Evolutionary conservation across 2,888 invertebrate species (phyloP).

Genomic region (Ametastegia equiseti): DNA sequence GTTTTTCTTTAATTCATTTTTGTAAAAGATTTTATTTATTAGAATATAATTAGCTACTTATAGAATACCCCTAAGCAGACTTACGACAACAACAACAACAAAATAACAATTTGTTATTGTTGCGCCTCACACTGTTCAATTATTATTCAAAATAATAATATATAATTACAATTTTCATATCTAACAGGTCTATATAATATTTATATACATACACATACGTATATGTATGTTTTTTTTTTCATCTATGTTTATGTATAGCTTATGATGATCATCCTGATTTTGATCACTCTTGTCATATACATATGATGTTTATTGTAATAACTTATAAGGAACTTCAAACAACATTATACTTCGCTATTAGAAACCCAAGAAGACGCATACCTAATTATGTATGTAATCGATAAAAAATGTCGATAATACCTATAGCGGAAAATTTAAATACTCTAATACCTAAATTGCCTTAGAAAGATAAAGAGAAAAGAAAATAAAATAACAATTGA

Average conservation of each 20-base stretch:
- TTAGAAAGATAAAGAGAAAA: too few species aligned
- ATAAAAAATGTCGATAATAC: too few species aligned
- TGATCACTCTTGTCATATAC: conserved; percentile 11
- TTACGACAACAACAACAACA: background rate
- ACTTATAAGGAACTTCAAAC: conserved; percentile 40
- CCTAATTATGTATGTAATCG: too few species aligned
- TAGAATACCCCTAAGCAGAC: background rate
- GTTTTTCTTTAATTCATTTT: background rate
- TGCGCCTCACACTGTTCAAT: too few species aligned
- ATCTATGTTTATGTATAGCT: background rate
- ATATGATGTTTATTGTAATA: conserved; percentile 1
- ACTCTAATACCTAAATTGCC: too few species aligned
- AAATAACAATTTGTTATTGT: conserved; percentile 4
- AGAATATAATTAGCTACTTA: conserved; percentile 2
- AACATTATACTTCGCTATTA: background rate
- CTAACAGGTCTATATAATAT: conserved; percentile 23
- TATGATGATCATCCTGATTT: background rate
- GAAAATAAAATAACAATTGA: too few species aligned
- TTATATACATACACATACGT: background rate
- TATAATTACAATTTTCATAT: conserved; percentile 22
- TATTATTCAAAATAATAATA: conserved; percentile 1
- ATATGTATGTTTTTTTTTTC: conserved; percentile 4
- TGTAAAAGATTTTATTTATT: conserved; percentile 29
- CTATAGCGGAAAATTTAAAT: too few species aligned
- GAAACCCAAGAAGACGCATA: too few species aligned